Evolutionary conservation across 2,888 invertebrate genomes (phyloP), one percentile per base, ranked within the genome.

Genomic region (Congeria kusceri): DNA sequence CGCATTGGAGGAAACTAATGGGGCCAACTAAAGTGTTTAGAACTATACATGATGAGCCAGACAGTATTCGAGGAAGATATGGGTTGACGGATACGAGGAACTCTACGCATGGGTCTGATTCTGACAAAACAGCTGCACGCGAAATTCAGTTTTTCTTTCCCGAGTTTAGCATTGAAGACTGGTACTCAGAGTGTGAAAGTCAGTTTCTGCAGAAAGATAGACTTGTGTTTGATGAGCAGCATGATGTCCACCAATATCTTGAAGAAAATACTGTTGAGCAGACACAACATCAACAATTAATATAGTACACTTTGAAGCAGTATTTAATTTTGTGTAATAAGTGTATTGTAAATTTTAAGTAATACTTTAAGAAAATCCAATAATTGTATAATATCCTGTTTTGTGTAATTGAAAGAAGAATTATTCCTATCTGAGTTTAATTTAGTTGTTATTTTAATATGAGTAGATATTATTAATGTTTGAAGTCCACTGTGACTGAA

Each of bases 21-120:
- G 98, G 98, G 0, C 98, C 98, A 0, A 98, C 98, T 0, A 97
- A 97, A 94, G 97, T 94, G 28, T 93, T 92, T 74, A 92, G 90
- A 92, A 96, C 97, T 0, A 96, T 97, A 77, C 96, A 96, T 90
- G 95, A 95, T 72, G 95, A 96, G 69, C 98, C 98, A 0, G 93
- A 96, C 68, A 95, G 96, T 67, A 95, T 99, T 80, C 94, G 99
- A 87, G 97, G 97, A 1, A 94, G 95, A 90, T 97, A 96, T 94
- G 98, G 98, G 0, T 94, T 98, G 23, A 97, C 98, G 0, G 99
- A 99, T 92, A 98, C 99, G 0, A 95, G 98, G 88, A 99, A 99
- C 94, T 97, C 97, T 1, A 96, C 96, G 13, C 99, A 99, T 94
- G 98, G 98, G 20, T 98, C 98, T 96, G 97, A 97, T 95, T 96